phyloP scores from a whole-genome alignment of 2,113 vertebrate genomes.

The Tragelaphus strepsiceros region DNA sequence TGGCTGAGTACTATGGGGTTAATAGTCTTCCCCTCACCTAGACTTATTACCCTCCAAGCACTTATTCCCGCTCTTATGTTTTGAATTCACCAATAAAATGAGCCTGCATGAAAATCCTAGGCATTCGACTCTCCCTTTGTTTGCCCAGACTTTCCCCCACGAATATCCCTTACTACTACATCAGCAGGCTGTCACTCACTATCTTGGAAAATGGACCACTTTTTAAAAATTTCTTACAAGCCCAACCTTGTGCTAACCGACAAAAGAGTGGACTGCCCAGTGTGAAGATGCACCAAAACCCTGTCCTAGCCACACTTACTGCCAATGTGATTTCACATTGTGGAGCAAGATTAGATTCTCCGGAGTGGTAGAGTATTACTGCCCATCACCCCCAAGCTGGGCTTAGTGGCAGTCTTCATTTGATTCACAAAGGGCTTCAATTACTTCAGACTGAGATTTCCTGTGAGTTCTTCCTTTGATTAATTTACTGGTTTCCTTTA shows the following conservation, averaged over 20 bases:
- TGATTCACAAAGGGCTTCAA: background rate
- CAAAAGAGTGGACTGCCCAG: background rate
- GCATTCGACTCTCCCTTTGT: background rate
- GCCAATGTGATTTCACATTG: no score
- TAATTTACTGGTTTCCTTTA: background rate
- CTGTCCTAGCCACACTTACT: background rate
- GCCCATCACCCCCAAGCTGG: fast-evolving
- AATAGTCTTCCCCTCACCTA: background rate
- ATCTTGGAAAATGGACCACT: background rate
- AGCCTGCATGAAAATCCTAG: background rate
- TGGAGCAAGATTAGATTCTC: background rate
- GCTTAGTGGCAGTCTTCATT: background rate
- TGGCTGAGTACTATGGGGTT: background rate
- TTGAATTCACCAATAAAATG: background rate
- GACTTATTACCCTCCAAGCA: background rate
- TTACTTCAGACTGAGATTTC: background rate
- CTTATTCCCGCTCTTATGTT: background rate
- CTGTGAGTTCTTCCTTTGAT: background rate
- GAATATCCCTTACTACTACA: background rate
- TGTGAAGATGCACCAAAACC: background rate
- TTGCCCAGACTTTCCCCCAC: background rate
- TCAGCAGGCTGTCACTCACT: background rate
- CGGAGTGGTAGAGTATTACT: background rate
- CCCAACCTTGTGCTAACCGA: background rate
- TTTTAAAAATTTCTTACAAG: background rate